Evolutionary conservation across 2,797 vertebrate genomes (phyloP), one percentile per base, ranked within the genome.

Genomic region (Denticeps clupeoides): DNA sequence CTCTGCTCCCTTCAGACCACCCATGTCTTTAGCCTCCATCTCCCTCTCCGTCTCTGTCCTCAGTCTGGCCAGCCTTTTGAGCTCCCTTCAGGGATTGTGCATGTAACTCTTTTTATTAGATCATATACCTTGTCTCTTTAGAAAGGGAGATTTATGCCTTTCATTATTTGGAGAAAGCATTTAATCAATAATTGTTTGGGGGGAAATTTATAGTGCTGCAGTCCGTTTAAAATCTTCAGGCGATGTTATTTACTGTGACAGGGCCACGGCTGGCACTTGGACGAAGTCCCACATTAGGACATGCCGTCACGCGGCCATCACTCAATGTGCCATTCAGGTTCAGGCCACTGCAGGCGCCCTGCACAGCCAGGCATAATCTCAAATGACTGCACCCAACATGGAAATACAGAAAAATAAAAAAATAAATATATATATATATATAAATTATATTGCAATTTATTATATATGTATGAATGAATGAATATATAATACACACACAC

Each of bases 111-210:
- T 64, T 15, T 67, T 73, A 74, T 75, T 80, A 79, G 69, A 83
- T 84, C 74, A 78, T 64, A 62, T 62, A 60, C 42, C 58, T 56
- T 67, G 64, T 74, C 69, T 68, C 74, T 74, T 73, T 51, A 68
- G 68, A 47, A 47, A 59, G 64, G 47, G 60, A 77, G 73, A 72
- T 63, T 69, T 73, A 73, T 80, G 69, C 60, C 65, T 79, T 77
- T 65, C 64, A 66, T 80, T 77, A 78, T 81, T 71, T 69, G 52
- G 58, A 79, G 68, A 71, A 75, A 74, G 73, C 67, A 53, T 72
- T 76, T 69, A 74, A 80, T 85, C 79, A 73, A 81, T 85, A 84
- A 72, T 62, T 68, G 62, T 59, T 53, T 22, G 59, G 49, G 24
- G 38, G 53, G 49, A 62, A 59, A 74, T 73, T 79, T 81, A 65